Percentiles rank a stretch among this genome's conserved stretches.
Evolutionary conservation across 2,888 invertebrate genomes (phyloP).

Genomic region (Acanthosoma haemorrhoidale): DNA sequence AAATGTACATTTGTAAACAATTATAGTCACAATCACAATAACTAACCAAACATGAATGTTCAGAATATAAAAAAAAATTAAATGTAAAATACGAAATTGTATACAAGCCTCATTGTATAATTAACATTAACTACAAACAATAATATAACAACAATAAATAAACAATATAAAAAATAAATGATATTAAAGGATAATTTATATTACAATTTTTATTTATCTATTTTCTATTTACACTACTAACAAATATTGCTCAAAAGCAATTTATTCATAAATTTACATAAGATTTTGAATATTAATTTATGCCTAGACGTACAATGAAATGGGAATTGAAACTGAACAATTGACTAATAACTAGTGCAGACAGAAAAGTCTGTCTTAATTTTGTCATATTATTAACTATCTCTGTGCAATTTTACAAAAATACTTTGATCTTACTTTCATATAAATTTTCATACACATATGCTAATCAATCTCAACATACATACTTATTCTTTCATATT

Average conservation of each 20-base stretch:
- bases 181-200: not conserved
- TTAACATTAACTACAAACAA: constrained; percentile 15
- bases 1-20: constrained; percentile 2
- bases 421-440: constrained; percentile 4
- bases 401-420: constrained; percentile 7
- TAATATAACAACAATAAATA: constrained; percentile 24
- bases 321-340: constrained; percentile 28
- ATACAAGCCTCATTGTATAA: not conserved
- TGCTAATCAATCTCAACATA: not conserved
- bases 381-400: not conserved
- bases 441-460: not conserved
- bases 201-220: constrained; percentile 15
- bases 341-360: constrained; percentile 20
- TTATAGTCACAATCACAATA: not conserved
- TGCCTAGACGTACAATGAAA: constrained; percentile 16
- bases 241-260: constrained; percentile 13
- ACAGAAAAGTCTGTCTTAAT: not conserved
- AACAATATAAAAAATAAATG: constrained; percentile 18
- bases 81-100: not conserved
- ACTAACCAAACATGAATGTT: not conserved
- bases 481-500: not conserved
- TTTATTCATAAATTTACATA: not conserved
- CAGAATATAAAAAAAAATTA: constrained; percentile 1
- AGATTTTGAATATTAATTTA: constrained; percentile 11
- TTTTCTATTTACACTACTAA: constrained; percentile 15